These are phyloP conservation scores for Magallana ariakensis DNA, from an alignment of 1,140 invertebrate species.

Conservation along the genomic window DNA sequence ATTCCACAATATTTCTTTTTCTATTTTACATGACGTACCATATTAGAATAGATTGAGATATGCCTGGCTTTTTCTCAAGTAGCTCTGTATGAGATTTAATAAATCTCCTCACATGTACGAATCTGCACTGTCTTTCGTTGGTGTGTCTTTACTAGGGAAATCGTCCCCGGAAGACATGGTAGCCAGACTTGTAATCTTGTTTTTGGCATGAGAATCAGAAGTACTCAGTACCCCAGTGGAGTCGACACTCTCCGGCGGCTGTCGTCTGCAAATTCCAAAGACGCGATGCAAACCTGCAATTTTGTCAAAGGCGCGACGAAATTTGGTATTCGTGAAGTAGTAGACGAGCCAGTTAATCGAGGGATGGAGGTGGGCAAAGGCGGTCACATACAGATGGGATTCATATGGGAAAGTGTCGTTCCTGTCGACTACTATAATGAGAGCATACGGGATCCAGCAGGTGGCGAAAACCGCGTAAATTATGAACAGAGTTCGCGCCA, in stretches of 20 bases:
- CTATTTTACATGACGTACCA: no score
- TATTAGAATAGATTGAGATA: no score
- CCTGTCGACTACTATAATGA: slow-evolving; percentile 61
- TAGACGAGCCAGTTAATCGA: slow-evolving; percentile 69
- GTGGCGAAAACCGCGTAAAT: slow-evolving; percentile 65
- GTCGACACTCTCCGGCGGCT: neutral
- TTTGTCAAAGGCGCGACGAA: slow-evolving; percentile 59
- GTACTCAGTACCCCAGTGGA: slow-evolving; percentile 22
- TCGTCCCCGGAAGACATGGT: slow-evolving; percentile 1
- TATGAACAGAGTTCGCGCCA: slow-evolving; percentile 65
- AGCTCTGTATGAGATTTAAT: no score
- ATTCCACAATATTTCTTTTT: no score
- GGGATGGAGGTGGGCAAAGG: slow-evolving; percentile 69
- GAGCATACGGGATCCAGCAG: slow-evolving; percentile 68
- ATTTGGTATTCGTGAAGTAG: slow-evolving; percentile 63
- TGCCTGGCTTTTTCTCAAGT: no score
- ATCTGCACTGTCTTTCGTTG: neutral
- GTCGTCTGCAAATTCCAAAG: slow-evolving; percentile 26
- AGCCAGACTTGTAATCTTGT: neutral
- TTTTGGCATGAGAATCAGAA: slow-evolving; percentile 1
- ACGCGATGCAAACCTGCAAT: slow-evolving; percentile 44
- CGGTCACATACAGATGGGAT: slow-evolving; percentile 61
- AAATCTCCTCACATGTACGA: neutral
- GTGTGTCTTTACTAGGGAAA: neutral
- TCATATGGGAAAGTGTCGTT: slow-evolving; percentile 55